phyloP scores from a whole-genome alignment of 2,797 vertebrate genomes.

The Gephyroberyx darwinii region DNA sequence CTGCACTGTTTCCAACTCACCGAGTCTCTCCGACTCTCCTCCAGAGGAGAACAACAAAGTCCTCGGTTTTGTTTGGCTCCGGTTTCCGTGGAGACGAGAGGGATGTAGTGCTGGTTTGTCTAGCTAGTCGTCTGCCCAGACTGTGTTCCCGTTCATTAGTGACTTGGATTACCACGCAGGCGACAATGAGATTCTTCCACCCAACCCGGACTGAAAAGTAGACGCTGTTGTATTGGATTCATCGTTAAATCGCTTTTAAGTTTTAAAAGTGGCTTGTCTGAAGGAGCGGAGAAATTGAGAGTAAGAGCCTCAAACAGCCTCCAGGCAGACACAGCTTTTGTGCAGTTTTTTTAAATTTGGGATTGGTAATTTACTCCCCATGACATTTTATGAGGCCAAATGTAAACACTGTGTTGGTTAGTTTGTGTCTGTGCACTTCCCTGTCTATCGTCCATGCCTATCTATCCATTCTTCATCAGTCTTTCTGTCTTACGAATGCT shows the following conservation, averaged over 20 bases:
- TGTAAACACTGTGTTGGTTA: too few relatives aligned
- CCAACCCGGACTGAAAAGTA: conserved; percentile 8
- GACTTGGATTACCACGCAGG: conserved; percentile 37
- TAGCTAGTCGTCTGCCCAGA: background rate
- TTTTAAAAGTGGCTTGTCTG: background rate
- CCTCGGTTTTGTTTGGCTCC: conserved; percentile 39
- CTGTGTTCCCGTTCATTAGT: conserved; percentile 27
- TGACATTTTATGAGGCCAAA: too few relatives aligned
- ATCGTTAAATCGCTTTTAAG: background rate
- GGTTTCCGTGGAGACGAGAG: conserved; percentile 45
- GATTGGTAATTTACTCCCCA: too few relatives aligned
- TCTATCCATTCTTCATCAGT: too few relatives aligned
- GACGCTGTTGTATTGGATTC: too few relatives aligned
- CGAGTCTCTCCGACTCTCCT: conserved; percentile 16
- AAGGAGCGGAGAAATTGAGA: background rate
- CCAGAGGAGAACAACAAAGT: conserved; percentile 40
- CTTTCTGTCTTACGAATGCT: too few relatives aligned
- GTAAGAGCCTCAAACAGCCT: too few relatives aligned
- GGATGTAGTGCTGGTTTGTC: conserved; percentile 2
- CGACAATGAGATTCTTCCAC: conserved; percentile 25
- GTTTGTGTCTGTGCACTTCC: too few relatives aligned
- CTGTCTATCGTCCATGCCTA: too few relatives aligned
- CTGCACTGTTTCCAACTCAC: conserved; percentile 28
- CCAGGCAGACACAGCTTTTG: too few relatives aligned
- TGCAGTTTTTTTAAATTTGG: too few relatives aligned